These are phyloP conservation scores for Novumbra hubbsi DNA, from an alignment of 2,797 vertebrate genomes.

Conservation along the genomic window DNA sequence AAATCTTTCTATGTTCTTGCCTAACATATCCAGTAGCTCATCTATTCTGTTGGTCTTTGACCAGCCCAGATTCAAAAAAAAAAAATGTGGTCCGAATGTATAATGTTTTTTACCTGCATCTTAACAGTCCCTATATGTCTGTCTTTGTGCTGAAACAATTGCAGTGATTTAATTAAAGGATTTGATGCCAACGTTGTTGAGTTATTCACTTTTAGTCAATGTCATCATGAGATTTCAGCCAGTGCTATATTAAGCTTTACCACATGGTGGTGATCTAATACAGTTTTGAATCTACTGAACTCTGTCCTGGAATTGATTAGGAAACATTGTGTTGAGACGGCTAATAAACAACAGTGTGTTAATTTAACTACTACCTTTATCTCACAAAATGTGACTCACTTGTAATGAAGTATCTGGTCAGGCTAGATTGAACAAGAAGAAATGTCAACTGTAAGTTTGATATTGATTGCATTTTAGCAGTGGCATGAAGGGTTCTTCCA, in stretches of 20 bases:
- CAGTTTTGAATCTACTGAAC: background rate
- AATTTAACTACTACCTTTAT: background rate
- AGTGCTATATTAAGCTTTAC: background rate
- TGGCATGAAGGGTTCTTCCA: background rate
- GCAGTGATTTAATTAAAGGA: background rate
- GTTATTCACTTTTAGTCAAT: background rate
- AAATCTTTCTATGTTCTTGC: background rate
- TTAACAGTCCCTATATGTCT: background rate
- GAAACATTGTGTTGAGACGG: background rate
- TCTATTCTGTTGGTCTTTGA: background rate
- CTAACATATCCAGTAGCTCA: background rate
- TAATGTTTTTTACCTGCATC: background rate
- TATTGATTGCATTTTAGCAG: constrained; percentile 5
- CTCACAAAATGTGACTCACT: background rate
- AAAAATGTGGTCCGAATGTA: background rate
- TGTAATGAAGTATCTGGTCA: background rate
- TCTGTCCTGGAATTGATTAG: background rate
- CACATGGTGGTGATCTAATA: constrained; percentile 9
- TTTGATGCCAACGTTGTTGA: background rate
- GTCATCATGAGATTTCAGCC: background rate
- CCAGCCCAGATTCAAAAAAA: background rate
- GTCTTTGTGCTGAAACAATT: background rate
- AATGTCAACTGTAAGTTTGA: background rate
- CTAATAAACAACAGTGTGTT: background rate
- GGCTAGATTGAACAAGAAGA: background rate